Percentiles rank a stretch among this genome's conserved stretches.
These are phyloP conservation scores for Rhagonycha lutea DNA, from an alignment of 2,888 invertebrate genomes.

Conservation along the genomic window DNA sequence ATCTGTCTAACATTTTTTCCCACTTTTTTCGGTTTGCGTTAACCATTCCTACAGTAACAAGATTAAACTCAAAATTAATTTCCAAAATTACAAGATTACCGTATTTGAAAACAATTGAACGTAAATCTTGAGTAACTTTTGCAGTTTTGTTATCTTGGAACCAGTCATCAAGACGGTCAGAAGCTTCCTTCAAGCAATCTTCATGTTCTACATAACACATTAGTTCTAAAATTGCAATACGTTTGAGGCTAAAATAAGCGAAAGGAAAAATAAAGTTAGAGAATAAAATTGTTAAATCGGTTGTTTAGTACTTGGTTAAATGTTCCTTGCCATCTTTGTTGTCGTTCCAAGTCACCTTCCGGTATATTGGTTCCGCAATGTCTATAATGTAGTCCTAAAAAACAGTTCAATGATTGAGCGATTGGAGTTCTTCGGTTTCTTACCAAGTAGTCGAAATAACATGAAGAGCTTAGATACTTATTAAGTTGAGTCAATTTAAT, in stretches of 20 bases:
- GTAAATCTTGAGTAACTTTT: constrained; percentile 68
- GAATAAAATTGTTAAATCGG: background rate
- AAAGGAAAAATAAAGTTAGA: background rate
- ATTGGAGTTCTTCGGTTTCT: constrained; percentile 21
- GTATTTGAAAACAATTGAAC: constrained; percentile 67
- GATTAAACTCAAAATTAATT: background rate
- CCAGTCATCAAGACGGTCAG: constrained; percentile 65
- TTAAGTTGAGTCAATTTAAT: constrained; percentile 56
- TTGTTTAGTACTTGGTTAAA: constrained; percentile 40
- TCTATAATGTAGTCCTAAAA: constrained; percentile 65
- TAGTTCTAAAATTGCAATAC: constrained; percentile 64
- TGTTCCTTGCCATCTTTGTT: constrained; percentile 53
- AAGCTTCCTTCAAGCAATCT: constrained; percentile 64
- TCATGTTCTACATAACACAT: constrained; percentile 67
- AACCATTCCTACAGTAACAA: constrained; percentile 61
- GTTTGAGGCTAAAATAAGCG: constrained; percentile 37
- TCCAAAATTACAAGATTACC: constrained; percentile 59
- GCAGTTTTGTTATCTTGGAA: constrained; percentile 53
- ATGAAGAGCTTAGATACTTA: constrained; percentile 60
- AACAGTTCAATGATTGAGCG: constrained; percentile 19
- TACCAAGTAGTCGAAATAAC: constrained; percentile 60
- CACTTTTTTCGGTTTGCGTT: constrained; percentile 68
- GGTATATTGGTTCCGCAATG: constrained; percentile 63
- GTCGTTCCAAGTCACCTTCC: constrained; percentile 67
- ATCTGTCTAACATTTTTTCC: constrained; percentile 75